Percentiles rank a stretch among this genome's conserved stretches.
phyloP scores from a whole-genome alignment of 1,140 invertebrate species.

The Atta texana region DNA sequence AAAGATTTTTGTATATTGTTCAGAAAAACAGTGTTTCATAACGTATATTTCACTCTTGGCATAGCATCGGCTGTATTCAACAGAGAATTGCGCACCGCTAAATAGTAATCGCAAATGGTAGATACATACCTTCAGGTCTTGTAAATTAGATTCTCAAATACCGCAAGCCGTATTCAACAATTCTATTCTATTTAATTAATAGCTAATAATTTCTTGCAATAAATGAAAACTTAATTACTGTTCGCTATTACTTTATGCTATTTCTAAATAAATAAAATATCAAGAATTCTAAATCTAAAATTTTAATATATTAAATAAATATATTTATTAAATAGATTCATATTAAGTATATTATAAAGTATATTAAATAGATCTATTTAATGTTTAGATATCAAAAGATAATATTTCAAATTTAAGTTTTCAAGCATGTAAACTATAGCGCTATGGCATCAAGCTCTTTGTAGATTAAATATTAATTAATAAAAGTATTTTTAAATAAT shows the following conservation, averaged over 20 bases:
- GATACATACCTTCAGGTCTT: not conserved
- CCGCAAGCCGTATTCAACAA: not conserved
- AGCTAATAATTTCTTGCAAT: not conserved
- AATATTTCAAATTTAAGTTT: not conserved
- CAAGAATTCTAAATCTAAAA: not conserved
- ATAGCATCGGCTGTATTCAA: not conserved
- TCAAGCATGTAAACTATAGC: not conserved
- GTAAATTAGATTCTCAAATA: not conserved
- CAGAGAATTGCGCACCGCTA: not conserved
- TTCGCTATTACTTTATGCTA: not conserved
- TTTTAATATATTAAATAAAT: not conserved
- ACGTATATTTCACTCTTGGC: not conserved
- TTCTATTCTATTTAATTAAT: slow-evolving; percentile 15
- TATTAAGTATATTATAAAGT: no score
- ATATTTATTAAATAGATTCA: no score
- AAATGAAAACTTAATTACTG: not conserved
- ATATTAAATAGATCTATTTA: no score
- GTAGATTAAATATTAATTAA: not conserved
- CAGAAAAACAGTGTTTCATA: not conserved
- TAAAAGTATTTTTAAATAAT: not conserved
- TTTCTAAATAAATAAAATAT: not conserved
- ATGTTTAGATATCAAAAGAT: not conserved
- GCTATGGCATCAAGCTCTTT: no score
- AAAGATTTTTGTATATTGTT: slow-evolving; percentile 12
- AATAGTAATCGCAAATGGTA: not conserved